phyloP scores from a whole-genome alignment of 1,140 invertebrate species.

The Drosophila parabipectinata region DNA sequence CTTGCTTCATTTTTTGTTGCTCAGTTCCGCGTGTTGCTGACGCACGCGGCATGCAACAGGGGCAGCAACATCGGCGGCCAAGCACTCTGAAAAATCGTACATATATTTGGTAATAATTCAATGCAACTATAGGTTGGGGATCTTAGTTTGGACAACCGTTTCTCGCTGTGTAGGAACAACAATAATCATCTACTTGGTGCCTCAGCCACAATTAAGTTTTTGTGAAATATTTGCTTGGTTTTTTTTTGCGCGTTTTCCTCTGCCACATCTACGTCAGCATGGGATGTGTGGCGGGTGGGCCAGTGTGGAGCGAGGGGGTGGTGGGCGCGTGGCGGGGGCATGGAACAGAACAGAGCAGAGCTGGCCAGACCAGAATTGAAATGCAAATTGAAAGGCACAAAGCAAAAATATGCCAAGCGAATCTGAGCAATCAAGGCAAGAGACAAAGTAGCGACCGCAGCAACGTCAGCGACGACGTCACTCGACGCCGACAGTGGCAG shows the following conservation, averaged over 20 bases:
- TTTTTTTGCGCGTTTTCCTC: conserved; percentile 5
- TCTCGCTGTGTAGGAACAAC: conserved; percentile 2
- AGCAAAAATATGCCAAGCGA: conserved; percentile 65
- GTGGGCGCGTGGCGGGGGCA: conserved; percentile 1
- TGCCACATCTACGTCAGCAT: conserved; percentile 45
- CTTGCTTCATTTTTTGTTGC: neutral
- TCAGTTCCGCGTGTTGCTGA: conserved; percentile 47
- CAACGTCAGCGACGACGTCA: conserved; percentile 30
- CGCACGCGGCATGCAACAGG: conserved; percentile 51
- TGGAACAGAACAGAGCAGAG: conserved; percentile 4
- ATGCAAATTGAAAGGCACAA: conserved; percentile 79
- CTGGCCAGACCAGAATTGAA: conserved; percentile 49
- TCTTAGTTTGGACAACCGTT: neutral
- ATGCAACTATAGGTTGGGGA: no score
- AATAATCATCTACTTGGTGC: conserved; percentile 12
- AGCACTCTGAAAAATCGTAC: conserved; percentile 11
- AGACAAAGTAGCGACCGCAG: conserved; percentile 51
- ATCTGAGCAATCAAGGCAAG: conserved; percentile 62
- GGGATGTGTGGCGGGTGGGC: neutral
- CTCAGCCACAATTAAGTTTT: conserved; percentile 53
- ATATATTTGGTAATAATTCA: no score
- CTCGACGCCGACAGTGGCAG: conserved; percentile 3
- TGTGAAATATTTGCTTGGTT: conserved; percentile 41
- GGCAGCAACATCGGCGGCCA: conserved; percentile 11
- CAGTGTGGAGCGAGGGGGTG: neutral